Evolutionary conservation across 2,797 vertebrate species (phyloP).

Genomic region (Esox masquinongy): DNA sequence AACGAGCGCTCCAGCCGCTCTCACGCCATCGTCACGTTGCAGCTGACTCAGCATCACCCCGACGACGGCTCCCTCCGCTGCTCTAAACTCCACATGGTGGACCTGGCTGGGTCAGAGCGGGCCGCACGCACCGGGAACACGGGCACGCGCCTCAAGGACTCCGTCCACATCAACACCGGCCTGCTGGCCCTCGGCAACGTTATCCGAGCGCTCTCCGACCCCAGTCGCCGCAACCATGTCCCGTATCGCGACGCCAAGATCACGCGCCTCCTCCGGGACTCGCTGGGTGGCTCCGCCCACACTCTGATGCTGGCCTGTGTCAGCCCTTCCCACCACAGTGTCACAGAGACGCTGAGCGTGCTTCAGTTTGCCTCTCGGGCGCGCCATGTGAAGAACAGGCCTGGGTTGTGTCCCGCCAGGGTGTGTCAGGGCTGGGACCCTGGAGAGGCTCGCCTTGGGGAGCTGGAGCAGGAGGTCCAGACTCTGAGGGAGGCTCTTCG

Average conservation of each 20-base stretch:
- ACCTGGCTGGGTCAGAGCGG: constrained; percentile 89
- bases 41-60: constrained; percentile 69
- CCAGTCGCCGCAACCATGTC: constrained; percentile 75
- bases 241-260: constrained; percentile 91
- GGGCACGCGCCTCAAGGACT: constrained; percentile 85
- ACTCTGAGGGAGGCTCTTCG: constrained; percentile 81
- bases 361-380: constrained; percentile 88
- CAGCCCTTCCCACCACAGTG: constrained; percentile 83
- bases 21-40: constrained; percentile 86
- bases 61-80: constrained; percentile 40
- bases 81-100: constrained; percentile 90
- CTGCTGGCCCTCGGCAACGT: constrained; percentile 88
- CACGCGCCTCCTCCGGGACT: constrained; percentile 89
- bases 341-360: constrained; percentile 86
- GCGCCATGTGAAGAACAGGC: constrained; percentile 83
- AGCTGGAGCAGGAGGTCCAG: constrained; percentile 84
- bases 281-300: constrained; percentile 87
- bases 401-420: constrained; percentile 41
- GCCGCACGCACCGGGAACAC: constrained; percentile 86
- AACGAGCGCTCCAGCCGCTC: constrained; percentile 90
- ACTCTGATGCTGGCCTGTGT: constrained; percentile 91
- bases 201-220: constrained; percentile 86
- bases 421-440: constrained; percentile 71
- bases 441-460: constrained; percentile 72
- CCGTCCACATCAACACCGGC: constrained; percentile 85